Base-by-base conservation (phyloP, 2,888 invertebrate genomes). In the Papilio elwesi region DNA sequence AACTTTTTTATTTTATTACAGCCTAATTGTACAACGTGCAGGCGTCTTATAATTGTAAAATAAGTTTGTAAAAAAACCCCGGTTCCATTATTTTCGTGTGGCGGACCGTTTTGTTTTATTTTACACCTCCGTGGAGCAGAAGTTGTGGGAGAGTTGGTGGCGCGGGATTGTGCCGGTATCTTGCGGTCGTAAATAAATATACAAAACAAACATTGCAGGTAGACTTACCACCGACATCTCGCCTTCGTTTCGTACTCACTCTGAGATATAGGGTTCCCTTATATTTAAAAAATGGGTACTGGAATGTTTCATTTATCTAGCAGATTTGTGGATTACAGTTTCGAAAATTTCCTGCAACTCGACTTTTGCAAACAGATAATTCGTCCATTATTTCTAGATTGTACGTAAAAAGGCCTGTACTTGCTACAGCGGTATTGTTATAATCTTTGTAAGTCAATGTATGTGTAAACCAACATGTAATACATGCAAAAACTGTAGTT, bases 171-270 rank as follows among this genome's bases (percentile, higher is more conserved):
- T 73, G 64, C 38, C 73, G 64, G 64, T 68, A 67, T 71, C 71
- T 55, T 62, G 68, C 38, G 64, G 73, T 68, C 73, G 55, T 73
- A 62, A 73, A 71, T 71, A 71, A 71, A 68, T 65, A 64, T 64
- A 51, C 68, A 63, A 68, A 63, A 51, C 48, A 68, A 73, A 73
- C 57, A 73, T 36, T 51, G 51, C 63, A 68, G 68, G 68, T 68
- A 63, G 43, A 47, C 52, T 64, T 64, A 63, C 64, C 53, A 53
- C 15, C 55, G 26, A 55, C 70, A 53, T 70, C 64, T 53, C 64
- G 48, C 52, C 51, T 59, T 68, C 64, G 15, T 38, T 70, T 64
- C 51, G 55, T 74, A 65, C 62, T 64, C 65, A 38, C 43, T 71
- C 53, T 68, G 47, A 71, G 66, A 64, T 74, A 16, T 57, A 8